Conservation (phyloP, 2,113 vertebrate species). For the Trematocara nigrifrons region DNA sequence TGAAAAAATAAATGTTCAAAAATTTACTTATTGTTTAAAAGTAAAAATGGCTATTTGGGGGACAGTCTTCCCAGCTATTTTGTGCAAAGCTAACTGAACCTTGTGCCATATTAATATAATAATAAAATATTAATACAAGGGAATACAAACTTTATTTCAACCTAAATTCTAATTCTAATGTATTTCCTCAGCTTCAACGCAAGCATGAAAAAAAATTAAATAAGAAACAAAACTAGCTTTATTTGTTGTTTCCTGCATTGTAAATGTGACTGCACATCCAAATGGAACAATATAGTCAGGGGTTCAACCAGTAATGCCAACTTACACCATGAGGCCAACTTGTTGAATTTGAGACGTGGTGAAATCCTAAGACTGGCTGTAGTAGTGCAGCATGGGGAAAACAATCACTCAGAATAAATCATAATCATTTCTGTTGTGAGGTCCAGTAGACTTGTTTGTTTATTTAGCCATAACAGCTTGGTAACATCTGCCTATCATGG, state of each 20-base stretch:
- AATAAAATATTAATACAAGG: neutral
- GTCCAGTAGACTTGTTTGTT: neutral
- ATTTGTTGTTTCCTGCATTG: neutral
- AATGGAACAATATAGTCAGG: neutral
- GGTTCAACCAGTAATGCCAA: neutral
- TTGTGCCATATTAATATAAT: neutral
- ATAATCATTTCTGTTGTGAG: neutral
- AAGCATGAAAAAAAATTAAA: neutral
- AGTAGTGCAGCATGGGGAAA: neutral
- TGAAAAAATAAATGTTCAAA: neutral
- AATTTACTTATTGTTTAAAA: neutral
- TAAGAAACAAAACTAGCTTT: neutral
- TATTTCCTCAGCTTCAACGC: neutral
- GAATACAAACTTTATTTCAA: neutral
- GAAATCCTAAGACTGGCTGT: neutral
- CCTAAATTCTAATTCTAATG: neutral
- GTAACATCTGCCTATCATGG: neutral
- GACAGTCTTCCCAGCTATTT: neutral
- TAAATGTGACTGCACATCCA: neutral
- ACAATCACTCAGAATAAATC: neutral
- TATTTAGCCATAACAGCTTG: neutral
- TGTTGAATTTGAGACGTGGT: neutral
- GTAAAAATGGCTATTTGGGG: neutral
- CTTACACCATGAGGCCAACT: neutral
- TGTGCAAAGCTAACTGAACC: neutral